A percentile compares a stretch with the other conserved stretches of the same genome.
Evolutionary conservation across 1,140 invertebrate genomes (phyloP).

Genomic region (Antheraea mylitta): DNA sequence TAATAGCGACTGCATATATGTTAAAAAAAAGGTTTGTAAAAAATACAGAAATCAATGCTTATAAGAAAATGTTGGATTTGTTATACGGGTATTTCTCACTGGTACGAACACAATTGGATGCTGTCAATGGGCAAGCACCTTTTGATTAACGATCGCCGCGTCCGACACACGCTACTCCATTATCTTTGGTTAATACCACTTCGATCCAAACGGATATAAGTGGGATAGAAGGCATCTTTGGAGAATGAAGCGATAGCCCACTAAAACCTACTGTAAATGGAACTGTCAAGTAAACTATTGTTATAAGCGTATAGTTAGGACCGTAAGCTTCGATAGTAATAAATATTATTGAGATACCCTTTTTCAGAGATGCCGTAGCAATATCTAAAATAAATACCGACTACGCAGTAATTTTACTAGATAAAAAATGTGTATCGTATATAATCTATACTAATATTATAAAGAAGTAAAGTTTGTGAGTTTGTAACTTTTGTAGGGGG

Average conservation of each 20-base stretch:
- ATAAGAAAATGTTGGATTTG: background rate
- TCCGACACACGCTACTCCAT: slow-evolving; percentile 25
- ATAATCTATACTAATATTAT: too few relatives aligned
- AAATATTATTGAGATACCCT: background rate
- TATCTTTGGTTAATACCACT: slow-evolving; percentile 25
- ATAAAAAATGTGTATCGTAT: too few relatives aligned
- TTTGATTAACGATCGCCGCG: slow-evolving; percentile 26
- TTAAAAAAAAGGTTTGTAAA: too few relatives aligned
- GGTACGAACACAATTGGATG: background rate
- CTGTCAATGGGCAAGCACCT: slow-evolving; percentile 16
- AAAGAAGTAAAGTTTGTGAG: too few relatives aligned
- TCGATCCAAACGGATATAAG: slow-evolving; percentile 2
- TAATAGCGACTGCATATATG: too few relatives aligned
- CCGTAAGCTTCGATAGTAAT: background rate
- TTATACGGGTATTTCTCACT: slow-evolving; percentile 1
- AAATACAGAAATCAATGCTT: background rate
- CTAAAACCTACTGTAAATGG: background rate
- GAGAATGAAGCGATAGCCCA: background rate
- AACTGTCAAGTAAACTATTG: background rate
- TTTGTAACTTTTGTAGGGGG: too few relatives aligned
- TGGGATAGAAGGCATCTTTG: background rate
- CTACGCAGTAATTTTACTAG: background rate
- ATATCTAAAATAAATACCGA: background rate
- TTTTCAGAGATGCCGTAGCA: background rate
- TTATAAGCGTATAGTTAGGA: background rate